A percentile compares a stretch with the other conserved stretches of the same genome.
Conservation (phyloP, 2,113 vertebrate species). For the Sitta europaea region DNA sequence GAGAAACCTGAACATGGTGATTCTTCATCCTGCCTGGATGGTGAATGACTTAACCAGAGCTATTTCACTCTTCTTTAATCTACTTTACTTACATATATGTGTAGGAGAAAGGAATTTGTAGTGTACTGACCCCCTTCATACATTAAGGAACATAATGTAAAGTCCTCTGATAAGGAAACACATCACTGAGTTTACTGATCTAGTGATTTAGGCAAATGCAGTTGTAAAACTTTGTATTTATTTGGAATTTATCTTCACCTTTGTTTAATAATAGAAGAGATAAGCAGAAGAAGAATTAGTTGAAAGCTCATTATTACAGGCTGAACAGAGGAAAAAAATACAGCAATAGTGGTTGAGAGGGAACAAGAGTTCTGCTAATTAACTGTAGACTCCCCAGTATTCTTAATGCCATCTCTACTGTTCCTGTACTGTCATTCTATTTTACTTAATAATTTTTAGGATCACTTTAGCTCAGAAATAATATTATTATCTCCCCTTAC, state of each 20-base stretch:
- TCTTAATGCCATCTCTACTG: neutral
- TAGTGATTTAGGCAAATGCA: neutral
- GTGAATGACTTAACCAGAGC: neutral
- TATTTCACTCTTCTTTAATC: neutral
- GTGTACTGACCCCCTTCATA: neutral
- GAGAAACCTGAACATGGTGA: neutral
- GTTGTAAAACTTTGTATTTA: neutral
- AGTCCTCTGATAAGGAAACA: neutral
- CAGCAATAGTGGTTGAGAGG: neutral
- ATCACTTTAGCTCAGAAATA: neutral
- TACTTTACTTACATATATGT: fast-evolving
- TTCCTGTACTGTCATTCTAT: neutral
- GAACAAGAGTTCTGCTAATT: neutral
- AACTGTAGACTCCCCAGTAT: neutral
- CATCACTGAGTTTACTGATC: neutral
- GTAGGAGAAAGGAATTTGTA: neutral
- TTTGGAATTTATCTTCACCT: neutral
- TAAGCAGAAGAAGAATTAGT: neutral
- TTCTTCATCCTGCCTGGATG: neutral
- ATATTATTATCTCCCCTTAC: neutral
- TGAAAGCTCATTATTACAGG: neutral
- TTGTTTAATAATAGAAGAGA: neutral
- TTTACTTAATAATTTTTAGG: neutral
- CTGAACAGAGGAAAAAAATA: neutral
- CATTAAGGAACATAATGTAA: neutral